Conservation (phyloP, 53 echinoderm and acorn worm species). For the Astropecten irregularis region DNA sequence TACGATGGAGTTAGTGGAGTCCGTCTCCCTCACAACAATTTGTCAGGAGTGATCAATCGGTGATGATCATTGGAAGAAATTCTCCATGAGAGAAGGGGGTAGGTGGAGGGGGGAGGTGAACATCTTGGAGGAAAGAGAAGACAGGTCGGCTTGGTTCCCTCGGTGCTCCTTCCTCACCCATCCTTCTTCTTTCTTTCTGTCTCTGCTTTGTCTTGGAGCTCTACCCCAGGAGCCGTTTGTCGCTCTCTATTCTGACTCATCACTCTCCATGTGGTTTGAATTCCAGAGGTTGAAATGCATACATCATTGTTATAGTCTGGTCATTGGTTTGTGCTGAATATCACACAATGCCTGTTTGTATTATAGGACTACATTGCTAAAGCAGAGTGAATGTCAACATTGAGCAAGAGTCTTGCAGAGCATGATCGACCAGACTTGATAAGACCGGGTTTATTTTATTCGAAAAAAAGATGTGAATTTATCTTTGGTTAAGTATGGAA, state of each 20-base stretch:
- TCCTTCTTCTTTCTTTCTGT: too few relatives aligned
- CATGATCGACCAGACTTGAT: too few relatives aligned
- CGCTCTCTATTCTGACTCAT: slow-evolving; percentile 47
- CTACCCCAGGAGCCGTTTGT: slow-evolving; percentile 27
- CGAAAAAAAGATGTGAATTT: too few relatives aligned
- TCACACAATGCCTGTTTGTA: too few relatives aligned
- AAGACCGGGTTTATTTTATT: too few relatives aligned
- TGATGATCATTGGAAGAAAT: neutral
- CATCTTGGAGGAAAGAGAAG: neutral
- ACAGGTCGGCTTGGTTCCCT: neutral
- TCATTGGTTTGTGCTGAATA: neutral
- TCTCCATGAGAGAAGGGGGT: neutral
- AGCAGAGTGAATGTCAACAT: slow-evolving; percentile 12
- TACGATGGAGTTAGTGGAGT: too few relatives aligned
- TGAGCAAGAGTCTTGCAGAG: too few relatives aligned
- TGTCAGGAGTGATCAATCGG: slow-evolving; percentile 23
- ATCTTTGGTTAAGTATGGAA: too few relatives aligned
- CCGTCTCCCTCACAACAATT: neutral
- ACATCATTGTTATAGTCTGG: slow-evolving; percentile 22
- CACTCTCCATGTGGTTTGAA: slow-evolving; percentile 32
- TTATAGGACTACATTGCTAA: slow-evolving; percentile 24
- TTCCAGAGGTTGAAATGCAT: slow-evolving; percentile 31
- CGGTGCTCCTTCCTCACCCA: neutral
- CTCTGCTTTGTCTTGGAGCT: slow-evolving; percentile 18
- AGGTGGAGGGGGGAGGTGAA: too few relatives aligned